Percentiles rank a stretch among this genome's conserved stretches.
phyloP scores from a whole-genome alignment of 2,797 vertebrate species.

The Morus bassanus region DNA sequence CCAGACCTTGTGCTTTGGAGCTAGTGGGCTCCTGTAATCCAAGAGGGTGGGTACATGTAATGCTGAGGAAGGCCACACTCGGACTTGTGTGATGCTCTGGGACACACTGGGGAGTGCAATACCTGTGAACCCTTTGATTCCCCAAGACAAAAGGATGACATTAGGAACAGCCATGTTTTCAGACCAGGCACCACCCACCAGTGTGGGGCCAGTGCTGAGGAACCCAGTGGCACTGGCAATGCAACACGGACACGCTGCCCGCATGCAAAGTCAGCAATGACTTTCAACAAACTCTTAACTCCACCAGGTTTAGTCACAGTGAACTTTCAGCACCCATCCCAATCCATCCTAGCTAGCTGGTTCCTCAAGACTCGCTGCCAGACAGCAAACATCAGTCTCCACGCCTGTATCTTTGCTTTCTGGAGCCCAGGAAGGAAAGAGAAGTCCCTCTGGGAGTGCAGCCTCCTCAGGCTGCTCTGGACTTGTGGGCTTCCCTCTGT shows the following conservation, averaged over 20 bases:
- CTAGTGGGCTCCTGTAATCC: neutral
- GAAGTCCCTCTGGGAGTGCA: neutral
- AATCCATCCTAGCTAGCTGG: neutral
- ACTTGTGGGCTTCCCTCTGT: neutral
- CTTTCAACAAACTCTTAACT: neutral
- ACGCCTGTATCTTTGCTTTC: neutral
- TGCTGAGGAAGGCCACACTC: neutral
- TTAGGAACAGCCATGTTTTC: neutral
- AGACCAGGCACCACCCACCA: neutral
- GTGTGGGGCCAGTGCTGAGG: neutral
- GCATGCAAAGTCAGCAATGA: fast-evolving
- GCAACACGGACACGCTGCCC: fast-evolving
- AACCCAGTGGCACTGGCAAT: neutral
- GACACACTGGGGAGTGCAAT: neutral
- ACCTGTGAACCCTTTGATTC: neutral
- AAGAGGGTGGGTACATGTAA: neutral
- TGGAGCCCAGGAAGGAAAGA: neutral
- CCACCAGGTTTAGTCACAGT: neutral
- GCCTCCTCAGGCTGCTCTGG: neutral
- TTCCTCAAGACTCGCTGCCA: neutral
- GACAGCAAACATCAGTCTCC: neutral
- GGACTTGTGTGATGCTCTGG: neutral
- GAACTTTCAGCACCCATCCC: neutral
- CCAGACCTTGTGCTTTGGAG: neutral
- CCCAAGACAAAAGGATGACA: neutral